Evolutionary conservation across 1,140 invertebrate genomes (phyloP).

Genomic region (Trinorchestia longiramus): DNA sequence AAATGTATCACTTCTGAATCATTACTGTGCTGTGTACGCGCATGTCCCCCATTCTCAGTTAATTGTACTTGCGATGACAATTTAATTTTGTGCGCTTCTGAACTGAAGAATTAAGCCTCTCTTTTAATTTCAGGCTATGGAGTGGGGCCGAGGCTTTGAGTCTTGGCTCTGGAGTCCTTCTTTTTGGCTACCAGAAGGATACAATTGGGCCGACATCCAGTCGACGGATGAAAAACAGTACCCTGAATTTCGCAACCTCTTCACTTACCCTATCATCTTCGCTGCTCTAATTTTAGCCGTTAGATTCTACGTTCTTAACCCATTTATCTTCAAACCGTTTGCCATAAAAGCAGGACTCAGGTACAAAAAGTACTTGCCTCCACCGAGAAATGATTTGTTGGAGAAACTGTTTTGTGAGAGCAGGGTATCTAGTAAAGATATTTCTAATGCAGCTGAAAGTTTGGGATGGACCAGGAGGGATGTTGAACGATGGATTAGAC

Average conservation of each 20-base stretch:
- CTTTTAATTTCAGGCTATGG: not conserved
- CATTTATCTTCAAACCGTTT: slow-evolving; percentile 58
- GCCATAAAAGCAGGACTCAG: slow-evolving; percentile 63
- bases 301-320: slow-evolving; percentile 64
- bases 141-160: slow-evolving; percentile 49
- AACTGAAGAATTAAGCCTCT: not conserved
- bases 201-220: slow-evolving; percentile 86
- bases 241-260: slow-evolving; percentile 84
- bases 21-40: too few relatives aligned
- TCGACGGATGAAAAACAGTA: slow-evolving; percentile 83
- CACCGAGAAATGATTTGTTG: slow-evolving; percentile 59
- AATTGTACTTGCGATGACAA: not conserved
- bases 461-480: slow-evolving; percentile 86
- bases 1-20: too few relatives aligned
- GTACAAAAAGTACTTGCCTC: slow-evolving; percentile 58
- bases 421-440: slow-evolving; percentile 58
- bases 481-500: slow-evolving; percentile 90
- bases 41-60: not conserved
- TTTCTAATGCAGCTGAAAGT: slow-evolving; percentile 78
- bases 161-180: slow-evolving; percentile 66
- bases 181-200: slow-evolving; percentile 76
- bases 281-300: slow-evolving; percentile 61
- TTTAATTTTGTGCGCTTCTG: not conserved
- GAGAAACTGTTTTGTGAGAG: slow-evolving; percentile 60
- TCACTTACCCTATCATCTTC: slow-evolving; percentile 64